Evolutionary conservation across 2,797 vertebrate species (phyloP).

Genomic region (Coregonus suidteri): DNA sequence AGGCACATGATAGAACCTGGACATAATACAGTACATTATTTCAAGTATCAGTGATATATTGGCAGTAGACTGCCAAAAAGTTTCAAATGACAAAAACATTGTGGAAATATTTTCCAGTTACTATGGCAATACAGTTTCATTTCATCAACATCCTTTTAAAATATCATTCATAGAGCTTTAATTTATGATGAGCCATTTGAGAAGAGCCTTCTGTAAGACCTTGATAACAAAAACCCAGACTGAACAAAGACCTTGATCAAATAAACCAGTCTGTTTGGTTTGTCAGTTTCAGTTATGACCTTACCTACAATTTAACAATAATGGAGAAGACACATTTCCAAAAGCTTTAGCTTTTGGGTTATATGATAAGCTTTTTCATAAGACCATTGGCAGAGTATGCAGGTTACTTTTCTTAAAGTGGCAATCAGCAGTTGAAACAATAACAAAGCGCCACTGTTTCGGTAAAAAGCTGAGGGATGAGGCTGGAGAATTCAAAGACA

Average conservation of each 20-base stretch:
- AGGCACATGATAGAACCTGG: too few relatives aligned
- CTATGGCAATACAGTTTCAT: constrained; percentile 32
- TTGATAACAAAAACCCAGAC: constrained; percentile 33
- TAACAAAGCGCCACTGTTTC: too few relatives aligned
- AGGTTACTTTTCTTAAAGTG: too few relatives aligned
- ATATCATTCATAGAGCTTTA: constrained; percentile 31
- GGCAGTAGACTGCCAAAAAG: too few relatives aligned
- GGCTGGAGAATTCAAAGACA: too few relatives aligned
- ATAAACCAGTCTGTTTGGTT: constrained; percentile 68
- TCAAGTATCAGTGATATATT: too few relatives aligned
- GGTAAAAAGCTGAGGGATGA: too few relatives aligned
- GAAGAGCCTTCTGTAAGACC: constrained; percentile 19
- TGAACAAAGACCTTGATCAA: constrained; percentile 47
- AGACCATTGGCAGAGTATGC: too few relatives aligned
- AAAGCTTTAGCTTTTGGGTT: constrained; percentile 24
- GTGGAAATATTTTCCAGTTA: constrained; percentile 56
- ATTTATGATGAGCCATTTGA: constrained; percentile 34
- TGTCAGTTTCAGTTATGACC: constrained; percentile 60
- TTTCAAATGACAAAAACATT: constrained; percentile 9
- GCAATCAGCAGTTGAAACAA: too few relatives aligned
- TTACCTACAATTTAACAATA: constrained; percentile 41
- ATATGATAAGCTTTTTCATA: too few relatives aligned
- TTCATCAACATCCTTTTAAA: constrained; percentile 31
- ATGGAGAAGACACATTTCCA: constrained; percentile 40
- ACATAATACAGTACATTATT: too few relatives aligned